These are phyloP conservation scores for Eleginops maclovinus DNA, from an alignment of 2,113 vertebrate genomes.

Conservation along the genomic window DNA sequence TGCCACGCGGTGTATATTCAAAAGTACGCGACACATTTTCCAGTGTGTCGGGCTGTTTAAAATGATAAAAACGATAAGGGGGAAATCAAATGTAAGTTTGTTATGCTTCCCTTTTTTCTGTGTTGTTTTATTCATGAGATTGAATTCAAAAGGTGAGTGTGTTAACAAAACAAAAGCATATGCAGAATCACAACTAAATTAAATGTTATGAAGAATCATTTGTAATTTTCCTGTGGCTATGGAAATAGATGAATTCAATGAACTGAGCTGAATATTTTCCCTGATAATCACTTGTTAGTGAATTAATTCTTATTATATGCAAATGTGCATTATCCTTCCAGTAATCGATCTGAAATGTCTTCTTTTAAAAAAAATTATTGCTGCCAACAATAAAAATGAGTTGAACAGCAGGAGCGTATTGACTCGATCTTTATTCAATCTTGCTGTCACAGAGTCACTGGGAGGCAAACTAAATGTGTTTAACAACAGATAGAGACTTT, in stretches of 20 bases:
- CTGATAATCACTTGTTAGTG: slow-evolving; percentile 44
- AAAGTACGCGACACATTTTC: not conserved
- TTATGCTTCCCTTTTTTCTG: not conserved
- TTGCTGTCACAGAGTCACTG: slow-evolving; percentile 20
- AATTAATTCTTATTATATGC: slow-evolving; percentile 58
- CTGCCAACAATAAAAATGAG: slow-evolving; percentile 39
- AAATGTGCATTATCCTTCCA: slow-evolving; percentile 52
- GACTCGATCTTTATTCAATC: slow-evolving; percentile 32
- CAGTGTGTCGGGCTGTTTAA: not conserved
- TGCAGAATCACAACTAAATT: slow-evolving; percentile 49
- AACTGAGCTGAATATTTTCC: slow-evolving; percentile 45
- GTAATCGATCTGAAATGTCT: slow-evolving; percentile 57
- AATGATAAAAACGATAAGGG: slow-evolving; percentile 9
- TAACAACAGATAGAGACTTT: slow-evolving; percentile 18
- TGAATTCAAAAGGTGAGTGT: slow-evolving; percentile 50
- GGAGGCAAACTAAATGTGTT: slow-evolving; percentile 37
- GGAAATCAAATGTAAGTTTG: slow-evolving; percentile 33
- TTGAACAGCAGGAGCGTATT: slow-evolving; percentile 38
- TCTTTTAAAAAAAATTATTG: slow-evolving; percentile 11
- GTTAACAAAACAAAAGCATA: slow-evolving; percentile 49
- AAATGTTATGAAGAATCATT: slow-evolving; percentile 59
- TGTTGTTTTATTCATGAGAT: slow-evolving; percentile 57
- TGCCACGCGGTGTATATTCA: not conserved
- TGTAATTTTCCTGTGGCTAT: slow-evolving; percentile 49
- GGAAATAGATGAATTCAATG: slow-evolving; percentile 43